Evolutionary conservation across 2,797 vertebrate genomes (phyloP), one percentile per base, ranked within the genome.

Genomic region (Nannoperca obscura): DNA sequence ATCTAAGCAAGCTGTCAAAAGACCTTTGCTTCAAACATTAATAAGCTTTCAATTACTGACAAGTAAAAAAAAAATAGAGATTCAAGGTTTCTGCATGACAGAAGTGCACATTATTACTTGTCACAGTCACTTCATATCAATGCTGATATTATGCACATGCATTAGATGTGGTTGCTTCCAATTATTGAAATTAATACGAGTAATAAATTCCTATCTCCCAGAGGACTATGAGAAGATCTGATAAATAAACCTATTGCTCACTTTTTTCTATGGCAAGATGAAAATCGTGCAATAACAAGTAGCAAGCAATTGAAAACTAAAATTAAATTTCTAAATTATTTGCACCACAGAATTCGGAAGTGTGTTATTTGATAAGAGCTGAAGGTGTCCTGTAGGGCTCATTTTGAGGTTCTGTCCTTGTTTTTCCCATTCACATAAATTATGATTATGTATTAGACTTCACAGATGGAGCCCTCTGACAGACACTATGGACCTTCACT

Each of bases 121-220:
- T 86, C 63, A 70, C 67, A 74, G 83, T 81, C 80, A 79, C 57
- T 80, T 82, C 68, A 72, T 84, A 87, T 88, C 79, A 81, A 32
- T 66, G 60, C 69, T 83, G 76, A 58, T 76, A 83, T 84, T 84
- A 84, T 78, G 78, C 82, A 88, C 88, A 89, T 84, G 88, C 67
- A 89, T 88, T 85, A 86, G 61, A 89, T 81, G 84, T 60, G 73
- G 78, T 74, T 85, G 81, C 78, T 85, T 89, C 74, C 59, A 86
- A 88, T 90, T 86, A 85, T 84, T 83, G 67, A 88, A 91, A 89
- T 89, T 74, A 89, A 86, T 81, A 87, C 9, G 46, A 55, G 55
- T 85, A 84, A 87, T 87, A 88, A 81, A 86, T 80, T 86, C 65
- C 82, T 27, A 73, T 85, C 76, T 88, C 86, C 63, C 80, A 61